Evolutionary conservation across 2,888 invertebrate genomes (phyloP), one percentile per base, ranked within the genome.

Genomic region (Chrysolina oricalcia): DNA sequence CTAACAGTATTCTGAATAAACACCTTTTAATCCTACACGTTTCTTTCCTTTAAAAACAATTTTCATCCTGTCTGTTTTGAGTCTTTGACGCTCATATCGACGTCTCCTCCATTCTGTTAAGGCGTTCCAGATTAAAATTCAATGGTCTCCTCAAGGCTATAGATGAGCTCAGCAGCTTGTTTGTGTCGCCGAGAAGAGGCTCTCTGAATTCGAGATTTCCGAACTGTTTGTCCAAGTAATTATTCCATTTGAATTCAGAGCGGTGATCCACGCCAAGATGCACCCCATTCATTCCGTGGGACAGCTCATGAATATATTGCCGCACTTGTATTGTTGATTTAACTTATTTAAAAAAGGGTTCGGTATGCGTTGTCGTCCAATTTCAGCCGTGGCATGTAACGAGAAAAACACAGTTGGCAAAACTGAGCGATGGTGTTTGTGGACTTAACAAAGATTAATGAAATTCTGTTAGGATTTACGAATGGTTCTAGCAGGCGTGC

Each of bases 241-340:
- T 53, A 53, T 53, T 53, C 19, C 53, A 53, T 53, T 53, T 21
- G 53, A 53, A 53, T 53, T 19, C 53, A 53, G 21, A 10, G 53
- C 53, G 11, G 53, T 53, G 53, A 53, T 53, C 53, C 13, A 13
- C 19, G 53, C 19, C 23, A 13, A 21, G 53, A 53, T 53, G 19
- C 53, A 21, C 19, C 53, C 53, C 21, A 53, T 53, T 53, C 53
- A 53, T 53, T 53, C 21, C 21, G 53, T 10, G 21, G 53, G 19
- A 21, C 23, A 53, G 4, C 53, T 15, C 53, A 53, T 53, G 53
- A 53, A 53, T 53, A 53, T 11, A 53, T 53, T 21, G 53, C 53
- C 53, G 0, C 11, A 21, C 13, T 53, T 9, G 19, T 21, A 1
- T 53, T 23, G 13, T 19, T 53, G 53, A 21, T 53, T 53, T 19